Evolutionary conservation across 1,140 invertebrate genomes (phyloP), one percentile per base, ranked within the genome.

Genomic region (Penaeus vannamei): DNA sequence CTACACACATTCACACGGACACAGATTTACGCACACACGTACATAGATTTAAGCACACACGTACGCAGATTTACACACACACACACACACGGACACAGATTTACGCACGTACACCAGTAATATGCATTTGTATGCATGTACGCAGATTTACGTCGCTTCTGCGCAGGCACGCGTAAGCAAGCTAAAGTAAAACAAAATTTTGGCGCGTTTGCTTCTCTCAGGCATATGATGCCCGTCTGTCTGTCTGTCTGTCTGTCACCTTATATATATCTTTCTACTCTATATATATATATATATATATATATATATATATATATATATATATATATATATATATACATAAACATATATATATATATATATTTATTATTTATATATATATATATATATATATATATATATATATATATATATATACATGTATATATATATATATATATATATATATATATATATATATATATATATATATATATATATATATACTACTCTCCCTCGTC

Each of bases 281-380:
- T 2, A 2, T 64, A 2, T 64, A 64, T 64, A 64, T 64, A 64
- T 64, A 2, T 64, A 64, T 64, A 64, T 64, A 64, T 64, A 64
- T 64, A 64, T 64, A 64, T 64, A 64, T 64, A 64, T 64, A 64
- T 64, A 64, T 64, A 64, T 64, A 64, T 64, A 64, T 64, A 64
- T 64, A 64, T 64, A 64, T 64, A 64, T 64, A 64, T 64, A 64
- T 64, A 64, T 64, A 64, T 64, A 64, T 64, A 64, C n/a, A 64
- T 64, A 64, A 22, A 64, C n/a, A 64, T 64, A 64, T 64, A 64
- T 64, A 64, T 64, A 64, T 64, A 64, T 64, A 64, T 64, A 64
- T 64, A 64, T 22, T 64, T 22, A 22, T 22, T 64, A 64, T 64
- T 22, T 64, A 64, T 64, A 64, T 64, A 64, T 64, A 64, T 64